Evolutionary conservation across 2,797 vertebrate species (phyloP), one percentile per base, ranked within the genome.

Genomic region (Hydrophis major): DNA sequence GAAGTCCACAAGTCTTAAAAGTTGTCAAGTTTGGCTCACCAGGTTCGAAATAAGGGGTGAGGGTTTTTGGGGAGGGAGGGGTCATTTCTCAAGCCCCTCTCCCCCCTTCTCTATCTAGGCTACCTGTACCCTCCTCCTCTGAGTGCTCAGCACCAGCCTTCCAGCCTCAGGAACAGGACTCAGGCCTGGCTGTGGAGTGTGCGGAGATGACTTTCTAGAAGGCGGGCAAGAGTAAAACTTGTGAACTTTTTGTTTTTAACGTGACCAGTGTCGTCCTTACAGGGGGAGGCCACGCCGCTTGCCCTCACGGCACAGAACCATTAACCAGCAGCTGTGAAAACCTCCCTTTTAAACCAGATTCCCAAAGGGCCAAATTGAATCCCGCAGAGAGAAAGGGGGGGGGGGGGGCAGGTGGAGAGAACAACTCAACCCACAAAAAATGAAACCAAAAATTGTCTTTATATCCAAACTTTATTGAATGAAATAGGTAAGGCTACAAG

Each of bases 401-500:
- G 20, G 0, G 8, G 53, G 11, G 11, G 53, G 22, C 20, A n/a
- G 6, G 5, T 6, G 6, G 11, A 50, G 3, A 55, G 25, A 50
- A 16, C 16, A 6, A 6, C 3, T 6, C 69, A 6, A 63, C 32
- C 86, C 90, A 83, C 4, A 53, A 2, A n/a, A 27, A 20, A 47
- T 47, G 1, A 55, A 12, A 18, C 1, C 12, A 16, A 0, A 22
- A 12, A 0, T 2, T 2, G 32, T 61, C 7, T 96, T 95, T 94
- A 91, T 96, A 95, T 97, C 95, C 93, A 96, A 96, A 96, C 93
- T 97, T 96, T 97, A 96, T 96, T 96, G 94, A 86, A 93, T 28
- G 22, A 90, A 92, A 87, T 22, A 94, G 94, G 66, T 25, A 60
- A 94, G 92, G 93, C 93, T 78, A 91, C 95, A 91, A 93, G 87